These are phyloP conservation scores for Spongilla lacustris DNA, from an alignment of 37 sponge, comb jelly and placozoan genomes.

Conservation along the genomic window DNA sequence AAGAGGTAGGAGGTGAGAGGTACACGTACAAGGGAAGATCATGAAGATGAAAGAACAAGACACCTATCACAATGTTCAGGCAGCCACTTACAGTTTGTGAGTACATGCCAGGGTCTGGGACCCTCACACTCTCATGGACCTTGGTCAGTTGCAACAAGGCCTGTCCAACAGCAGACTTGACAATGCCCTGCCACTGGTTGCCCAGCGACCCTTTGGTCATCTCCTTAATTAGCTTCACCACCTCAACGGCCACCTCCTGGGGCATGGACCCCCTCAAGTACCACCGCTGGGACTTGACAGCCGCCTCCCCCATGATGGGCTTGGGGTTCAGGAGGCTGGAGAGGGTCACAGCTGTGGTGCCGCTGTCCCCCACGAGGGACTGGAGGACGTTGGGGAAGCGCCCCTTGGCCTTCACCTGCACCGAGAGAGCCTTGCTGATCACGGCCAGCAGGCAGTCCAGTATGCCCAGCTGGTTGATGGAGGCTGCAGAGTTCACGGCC, in stretches of 20 bases:
- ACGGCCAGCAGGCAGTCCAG: slow-evolving; percentile 85
- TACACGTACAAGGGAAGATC: slow-evolving; percentile 9
- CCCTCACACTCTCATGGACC: slow-evolving; percentile 62
- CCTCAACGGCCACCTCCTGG: slow-evolving; percentile 84
- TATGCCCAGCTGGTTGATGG: slow-evolving; percentile 73
- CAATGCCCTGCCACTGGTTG: slow-evolving; percentile 73
- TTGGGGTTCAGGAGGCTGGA: slow-evolving; percentile 53
- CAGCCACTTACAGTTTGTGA: slow-evolving; percentile 85
- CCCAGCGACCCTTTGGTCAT: slow-evolving; percentile 80
- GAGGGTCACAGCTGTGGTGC: slow-evolving; percentile 52
- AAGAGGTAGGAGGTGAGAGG: no score
- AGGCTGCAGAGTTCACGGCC: slow-evolving; percentile 74
- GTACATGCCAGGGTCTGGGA: slow-evolving; percentile 77
- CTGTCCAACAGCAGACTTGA: slow-evolving; percentile 89
- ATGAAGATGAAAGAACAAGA: background rate
- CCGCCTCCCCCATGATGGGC: slow-evolving; percentile 62
- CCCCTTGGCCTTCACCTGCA: slow-evolving; percentile 79
- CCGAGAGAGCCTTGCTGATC: slow-evolving; percentile 81
- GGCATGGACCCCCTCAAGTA: slow-evolving; percentile 75
- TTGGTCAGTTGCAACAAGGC: slow-evolving; percentile 88
- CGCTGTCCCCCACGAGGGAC: slow-evolving; percentile 39
- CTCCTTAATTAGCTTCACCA: slow-evolving; percentile 80
- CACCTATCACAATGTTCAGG: no score
- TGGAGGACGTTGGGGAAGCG: slow-evolving; percentile 64
- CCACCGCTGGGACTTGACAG: slow-evolving; percentile 59